Base-by-base conservation (phyloP, 2,888 invertebrate genomes). In the Phlogophora meticulosa region DNA sequence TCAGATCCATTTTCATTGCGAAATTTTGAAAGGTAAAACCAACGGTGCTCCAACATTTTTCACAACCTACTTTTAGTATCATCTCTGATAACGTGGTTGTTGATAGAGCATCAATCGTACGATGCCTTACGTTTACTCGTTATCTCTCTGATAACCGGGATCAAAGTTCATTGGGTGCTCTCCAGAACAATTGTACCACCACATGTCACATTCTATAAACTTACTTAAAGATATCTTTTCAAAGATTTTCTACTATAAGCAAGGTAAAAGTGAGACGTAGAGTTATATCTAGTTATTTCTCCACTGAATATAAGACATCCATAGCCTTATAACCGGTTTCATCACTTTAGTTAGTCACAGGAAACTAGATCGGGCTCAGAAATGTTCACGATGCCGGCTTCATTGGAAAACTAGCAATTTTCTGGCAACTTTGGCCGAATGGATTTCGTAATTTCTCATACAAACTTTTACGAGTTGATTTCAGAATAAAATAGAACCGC, bases 151-250 rank as follows among this genome's bases (percentile, higher is more conserved):
- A 40, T 48, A 52, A 69, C 28, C 15, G 4, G 17, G 13, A 38
- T 53, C 42, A 48, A 53, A 62, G 46, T 53, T 62, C 53, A 10
- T 36, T 38, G 7, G 2, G n/a, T n/a, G n/a, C n/a, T n/a, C n/a
- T n/a, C n/a, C n/a, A n/a, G n/a, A n/a, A n/a, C n/a, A n/a, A n/a
- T n/a, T n/a, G n/a, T n/a, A 5, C 15, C 13, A 9, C 7, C 13
- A 20, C 9, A 2, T 38, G n/a, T n/a, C n/a, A n/a, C n/a, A n/a
- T n/a, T n/a, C n/a, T n/a, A n/a, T n/a, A n/a, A n/a, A n/a, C n/a
- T n/a, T n/a, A n/a, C n/a, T n/a, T n/a, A n/a, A n/a, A n/a, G n/a
- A n/a, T n/a, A n/a, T n/a, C n/a, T n/a, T 5, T 42, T 40, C 28
- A 32, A 36, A 9, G 20, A 20, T 38, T 32, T 32, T 22, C 9